Evolutionary conservation across 2,113 vertebrate species (phyloP).

Genomic region (Mormyrus lacerda): DNA sequence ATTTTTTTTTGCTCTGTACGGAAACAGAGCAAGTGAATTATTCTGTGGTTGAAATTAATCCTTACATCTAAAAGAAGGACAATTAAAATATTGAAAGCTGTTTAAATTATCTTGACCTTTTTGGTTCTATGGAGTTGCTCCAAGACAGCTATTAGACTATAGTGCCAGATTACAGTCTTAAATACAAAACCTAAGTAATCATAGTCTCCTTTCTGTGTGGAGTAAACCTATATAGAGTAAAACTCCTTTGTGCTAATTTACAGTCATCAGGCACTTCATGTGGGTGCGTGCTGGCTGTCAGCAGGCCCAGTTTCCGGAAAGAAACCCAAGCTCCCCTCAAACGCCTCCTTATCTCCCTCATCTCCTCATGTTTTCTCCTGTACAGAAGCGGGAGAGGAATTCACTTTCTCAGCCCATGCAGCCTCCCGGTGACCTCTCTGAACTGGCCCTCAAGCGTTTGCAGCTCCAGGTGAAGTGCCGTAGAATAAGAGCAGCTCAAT

Average conservation of each 20-base stretch:
- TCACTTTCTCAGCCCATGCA: not conserved
- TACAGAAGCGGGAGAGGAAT: not conserved
- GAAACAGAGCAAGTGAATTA: not conserved
- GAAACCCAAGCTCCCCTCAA: constrained; percentile 1
- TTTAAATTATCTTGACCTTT: not conserved
- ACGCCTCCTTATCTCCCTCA: constrained; percentile 1
- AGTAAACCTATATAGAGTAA: not conserved
- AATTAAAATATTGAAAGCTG: not conserved
- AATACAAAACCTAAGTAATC: not conserved
- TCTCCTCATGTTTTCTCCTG: constrained; percentile 2
- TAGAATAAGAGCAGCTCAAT: not conserved
- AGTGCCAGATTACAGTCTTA: not conserved
- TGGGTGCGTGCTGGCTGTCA: not conserved
- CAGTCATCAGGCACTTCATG: not conserved
- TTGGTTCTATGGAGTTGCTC: not conserved
- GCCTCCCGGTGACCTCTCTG: not conserved
- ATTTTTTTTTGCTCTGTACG: not conserved
- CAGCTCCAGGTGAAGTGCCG: not conserved
- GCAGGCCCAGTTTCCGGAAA: not conserved
- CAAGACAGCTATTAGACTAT: not conserved
- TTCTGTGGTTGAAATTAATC: not conserved
- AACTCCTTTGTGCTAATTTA: not conserved
- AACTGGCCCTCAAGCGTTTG: not conserved
- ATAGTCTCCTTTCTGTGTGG: not conserved
- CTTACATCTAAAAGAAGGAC: not conserved